Base-by-base conservation (phyloP, 2,113 vertebrate genomes). In the Coreoperca whiteheadi region DNA sequence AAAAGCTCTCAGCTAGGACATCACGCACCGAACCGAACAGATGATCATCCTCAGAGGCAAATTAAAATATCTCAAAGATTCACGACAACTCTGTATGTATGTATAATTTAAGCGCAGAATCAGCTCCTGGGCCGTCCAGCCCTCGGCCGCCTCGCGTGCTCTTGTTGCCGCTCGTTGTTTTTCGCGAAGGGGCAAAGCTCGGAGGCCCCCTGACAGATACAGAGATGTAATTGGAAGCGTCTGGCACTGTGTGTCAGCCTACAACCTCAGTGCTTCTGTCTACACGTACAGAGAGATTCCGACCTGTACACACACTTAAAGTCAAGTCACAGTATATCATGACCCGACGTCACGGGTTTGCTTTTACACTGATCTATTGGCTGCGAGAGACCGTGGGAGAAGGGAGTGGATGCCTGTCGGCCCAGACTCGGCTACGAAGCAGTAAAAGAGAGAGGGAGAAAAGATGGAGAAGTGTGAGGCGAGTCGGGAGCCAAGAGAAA, bases 191-290 rank as follows among this genome's bases (percentile, higher is more conserved):
- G 83, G 56, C 81, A 74, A 76, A 82, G 74, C 88, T 79, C 78
- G 20, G 74, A 82, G 88, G 66, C 84, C 81, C 81, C 80, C 86
- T 10, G 81, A 87, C 85, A 82, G 85, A 89, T 79, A 84, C 74
- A 23, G 11, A 32, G 37, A 30, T 56, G 79, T 95, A 94, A 95
- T 95, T 94, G 91, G 90, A 95, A 95, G 92, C 93, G 92, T 93
- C 89, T 94, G 94, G 89, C 67, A 7, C 71, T 79, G 89, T 82
- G 93, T 92, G 94, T 92, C 82, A 67, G 85, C 76, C 82, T 50
- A 25, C 53, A 73, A 79, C 83, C 84, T 92, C 85, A 83, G 88
- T 23, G 89, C 90, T 92, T 89, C 92, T 93, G 93, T 94, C 93
- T 92, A 50, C 93, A 91, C 92, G 65, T 91, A 93, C 82, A 75